phyloP scores from a whole-genome alignment of 1,140 invertebrate species.

The Zaprionus ornatus region DNA sequence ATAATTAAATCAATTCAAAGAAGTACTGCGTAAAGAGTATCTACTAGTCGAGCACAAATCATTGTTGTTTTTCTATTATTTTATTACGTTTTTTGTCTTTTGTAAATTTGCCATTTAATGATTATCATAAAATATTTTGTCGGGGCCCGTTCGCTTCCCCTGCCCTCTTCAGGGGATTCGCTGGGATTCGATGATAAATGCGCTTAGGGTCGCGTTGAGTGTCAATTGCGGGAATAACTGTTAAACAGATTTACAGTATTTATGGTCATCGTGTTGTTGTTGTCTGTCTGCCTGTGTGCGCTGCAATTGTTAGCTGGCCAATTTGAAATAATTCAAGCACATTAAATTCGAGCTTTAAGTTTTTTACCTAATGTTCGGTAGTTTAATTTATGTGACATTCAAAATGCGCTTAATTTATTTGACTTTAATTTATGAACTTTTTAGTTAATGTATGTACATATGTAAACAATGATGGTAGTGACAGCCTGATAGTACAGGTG shows the following conservation, averaged over 20 bases:
- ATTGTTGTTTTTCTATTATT: slow-evolving; percentile 2
- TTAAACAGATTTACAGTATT: slow-evolving; percentile 73
- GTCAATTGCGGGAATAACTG: slow-evolving; percentile 75
- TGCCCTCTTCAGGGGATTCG: slow-evolving; percentile 1
- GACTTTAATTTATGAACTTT: background rate
- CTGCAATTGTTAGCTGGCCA: background rate
- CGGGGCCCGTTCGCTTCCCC: background rate
- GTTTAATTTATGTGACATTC: background rate
- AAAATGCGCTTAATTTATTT: background rate
- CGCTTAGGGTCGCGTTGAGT: slow-evolving; percentile 66
- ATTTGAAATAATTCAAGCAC: slow-evolving; percentile 9
- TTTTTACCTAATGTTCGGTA: background rate
- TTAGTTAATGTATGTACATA: too few species aligned
- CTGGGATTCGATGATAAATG: slow-evolving; percentile 67
- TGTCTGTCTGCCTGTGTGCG: background rate
- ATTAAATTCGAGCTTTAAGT: background rate
- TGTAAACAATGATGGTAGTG: too few species aligned
- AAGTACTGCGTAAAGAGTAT: background rate
- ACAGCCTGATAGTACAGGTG: too few species aligned
- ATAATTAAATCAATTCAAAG: background rate
- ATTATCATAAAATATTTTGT: slow-evolving; percentile 75
- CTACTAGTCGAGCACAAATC: background rate
- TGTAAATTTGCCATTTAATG: slow-evolving; percentile 69
- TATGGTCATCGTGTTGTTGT: slow-evolving; percentile 42
- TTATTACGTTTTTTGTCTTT: slow-evolving; percentile 14